A percentile compares a stretch with the other conserved stretches of the same genome.
Evolutionary conservation across 2,888 invertebrate species (phyloP).

Genomic region (Himalopsyche tibetana): DNA sequence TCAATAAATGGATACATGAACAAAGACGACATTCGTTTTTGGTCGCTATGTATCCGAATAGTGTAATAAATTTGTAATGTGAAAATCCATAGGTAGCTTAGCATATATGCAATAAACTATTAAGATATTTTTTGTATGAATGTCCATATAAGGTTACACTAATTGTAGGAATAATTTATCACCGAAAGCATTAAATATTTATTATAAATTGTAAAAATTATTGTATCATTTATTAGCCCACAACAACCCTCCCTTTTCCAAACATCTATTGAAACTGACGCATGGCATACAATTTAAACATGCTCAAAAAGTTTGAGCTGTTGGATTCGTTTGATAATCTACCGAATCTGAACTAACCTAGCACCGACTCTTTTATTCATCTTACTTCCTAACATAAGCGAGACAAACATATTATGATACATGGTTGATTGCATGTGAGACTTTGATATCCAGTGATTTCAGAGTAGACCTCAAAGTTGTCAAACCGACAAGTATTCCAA

Average conservation of each 20-base stretch:
- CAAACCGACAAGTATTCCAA: too few relatives aligned
- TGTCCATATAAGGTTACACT: conserved; percentile 57
- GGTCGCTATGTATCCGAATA: conserved; percentile 48
- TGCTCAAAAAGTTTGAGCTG: too few relatives aligned
- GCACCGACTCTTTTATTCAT: too few relatives aligned
- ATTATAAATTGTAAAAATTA: conserved; percentile 53
- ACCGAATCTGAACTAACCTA: too few relatives aligned
- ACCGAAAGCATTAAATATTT: conserved; percentile 61
- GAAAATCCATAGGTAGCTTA: conserved; percentile 55
- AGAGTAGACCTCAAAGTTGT: too few relatives aligned
- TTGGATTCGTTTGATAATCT: too few relatives aligned
- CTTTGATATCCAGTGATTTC: too few relatives aligned
- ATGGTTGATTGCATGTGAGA: too few relatives aligned
- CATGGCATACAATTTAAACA: too few relatives aligned
- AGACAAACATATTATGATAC: too few relatives aligned
- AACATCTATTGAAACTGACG: background rate
- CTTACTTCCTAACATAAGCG: too few relatives aligned
- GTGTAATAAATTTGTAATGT: conserved; percentile 46
- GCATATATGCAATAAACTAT: conserved; percentile 60
- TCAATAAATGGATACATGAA: conserved; percentile 7
- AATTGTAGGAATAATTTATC: conserved; percentile 60
- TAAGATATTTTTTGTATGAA: conserved; percentile 64
- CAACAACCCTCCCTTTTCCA: background rate
- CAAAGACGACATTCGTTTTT: conserved; percentile 62
- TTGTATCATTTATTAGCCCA: conserved; percentile 18